Evolutionary conservation across 2,888 invertebrate species (phyloP).

Genomic region (Heliconius erato): DNA sequence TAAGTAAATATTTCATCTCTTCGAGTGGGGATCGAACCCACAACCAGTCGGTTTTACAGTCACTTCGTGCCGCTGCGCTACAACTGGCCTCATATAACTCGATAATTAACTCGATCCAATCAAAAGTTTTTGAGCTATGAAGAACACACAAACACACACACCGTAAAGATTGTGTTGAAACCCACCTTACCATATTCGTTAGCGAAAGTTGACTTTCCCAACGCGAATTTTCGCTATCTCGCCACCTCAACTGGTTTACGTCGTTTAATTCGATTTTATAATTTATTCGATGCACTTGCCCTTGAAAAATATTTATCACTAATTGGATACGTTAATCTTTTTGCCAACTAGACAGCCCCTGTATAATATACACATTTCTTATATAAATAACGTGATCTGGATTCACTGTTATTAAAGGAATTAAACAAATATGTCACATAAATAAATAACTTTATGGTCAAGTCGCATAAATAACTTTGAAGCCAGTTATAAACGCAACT

Average conservation of each 20-base stretch:
- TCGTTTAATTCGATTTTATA: constrained; percentile 19
- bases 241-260: constrained; percentile 58
- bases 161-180: constrained; percentile 64
- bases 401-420: constrained; percentile 22
- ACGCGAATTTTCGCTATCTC: constrained; percentile 70
- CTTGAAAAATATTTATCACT: constrained; percentile 38
- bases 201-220: constrained; percentile 74
- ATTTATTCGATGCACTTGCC: constrained; percentile 43
- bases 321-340: constrained; percentile 30
- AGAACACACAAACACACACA: neutral
- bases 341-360: constrained; percentile 20
- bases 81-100: no score
- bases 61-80: no score
- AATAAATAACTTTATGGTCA: constrained; percentile 9
- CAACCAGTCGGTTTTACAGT: no score
- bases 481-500: no score
- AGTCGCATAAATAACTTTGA: no score
- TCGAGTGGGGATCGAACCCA: no score
- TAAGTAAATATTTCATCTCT: no score
- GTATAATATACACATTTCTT: constrained; percentile 25
- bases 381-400: constrained; percentile 12
- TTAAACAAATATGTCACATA: constrained; percentile 2
- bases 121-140: constrained; percentile 48
- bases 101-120: constrained; percentile 48
- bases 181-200: constrained; percentile 72